phyloP scores from a whole-genome alignment of 2,888 invertebrate species.

The Elaeidobius kamerunicus region DNA sequence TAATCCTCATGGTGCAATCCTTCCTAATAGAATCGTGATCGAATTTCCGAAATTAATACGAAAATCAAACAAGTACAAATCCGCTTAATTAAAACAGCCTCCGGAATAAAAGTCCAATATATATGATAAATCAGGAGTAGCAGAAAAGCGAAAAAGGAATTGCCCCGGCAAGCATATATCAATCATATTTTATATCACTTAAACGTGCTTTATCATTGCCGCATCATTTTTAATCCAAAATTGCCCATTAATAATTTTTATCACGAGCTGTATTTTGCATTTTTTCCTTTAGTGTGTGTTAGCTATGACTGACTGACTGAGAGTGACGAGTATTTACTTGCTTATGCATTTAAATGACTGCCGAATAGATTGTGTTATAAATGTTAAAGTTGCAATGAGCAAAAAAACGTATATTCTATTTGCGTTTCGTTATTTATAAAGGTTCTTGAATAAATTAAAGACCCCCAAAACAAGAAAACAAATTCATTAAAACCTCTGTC shows the following conservation, averaged over 20 bases:
- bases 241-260: conserved; percentile 27
- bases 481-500: no score
- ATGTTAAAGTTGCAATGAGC: not conserved
- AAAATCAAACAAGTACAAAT: conserved; percentile 13
- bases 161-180: conserved; percentile 23
- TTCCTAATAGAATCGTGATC: no score
- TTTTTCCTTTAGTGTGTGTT: conserved; percentile 8
- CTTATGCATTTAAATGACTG: not conserved
- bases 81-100: conserved; percentile 23
- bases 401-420: not conserved
- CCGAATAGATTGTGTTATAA: not conserved
- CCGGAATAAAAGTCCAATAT: conserved; percentile 12
- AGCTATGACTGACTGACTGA: conserved; percentile 7
- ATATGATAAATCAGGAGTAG: conserved; percentile 16
- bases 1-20: no score
- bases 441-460: no score
- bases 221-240: conserved; percentile 33
- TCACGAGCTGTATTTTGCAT: conserved; percentile 16
- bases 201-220: conserved; percentile 34
- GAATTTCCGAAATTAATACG: not conserved
- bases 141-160: conserved; percentile 17
- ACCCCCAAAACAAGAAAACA: no score
- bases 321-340: conserved; percentile 13
- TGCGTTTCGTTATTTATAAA: not conserved
- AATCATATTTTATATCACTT: conserved; percentile 32